Base-by-base conservation (phyloP, 2,888 invertebrate species). In the Spodoptera littoralis region DNA sequence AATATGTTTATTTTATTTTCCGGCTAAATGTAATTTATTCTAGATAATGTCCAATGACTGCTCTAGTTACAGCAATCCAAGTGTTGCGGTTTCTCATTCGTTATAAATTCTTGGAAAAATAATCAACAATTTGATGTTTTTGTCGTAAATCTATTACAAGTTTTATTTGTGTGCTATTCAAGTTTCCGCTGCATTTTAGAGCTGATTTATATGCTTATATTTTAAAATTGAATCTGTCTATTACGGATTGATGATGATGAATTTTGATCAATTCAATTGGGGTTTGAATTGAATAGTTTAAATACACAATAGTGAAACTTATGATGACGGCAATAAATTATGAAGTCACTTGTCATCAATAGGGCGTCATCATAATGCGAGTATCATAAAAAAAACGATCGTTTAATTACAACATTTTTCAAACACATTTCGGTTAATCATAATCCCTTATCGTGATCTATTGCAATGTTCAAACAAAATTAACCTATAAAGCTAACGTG, bases 11-110 rank as follows among this genome's bases (percentile, higher is more conserved):
- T 22, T 24, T 51, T 67, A 12, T 44, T n/a, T 51, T 41, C 18
- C 69, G 48, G 18, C 22, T 30, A 43, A 66, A 46, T 50, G 54
- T n/a, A 41, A 70, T 47, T 62, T 30, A 67, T 70, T 54, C 63
- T 63, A 47, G 13, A 54, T 47, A 22, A 22, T 60, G 61, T 69
- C 70, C 63, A 70, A 12, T 53, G 58, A 71, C 65, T 57, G 65
- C 13, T 50, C 53, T 44, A 57, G 46, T 53, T 50, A 53, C 24
- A 50, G 42, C 13, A 47, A 42, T 47, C 41, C 13, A 9, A 65
- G 30, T 54, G 41, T 46, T 49, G 52, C 48, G 48, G 36, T 49
- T 27, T 54, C 50, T 53, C 64, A 27, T 27, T 70, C 66, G 55
- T 53, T 43, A 65, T 43, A 1, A 53, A 44, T 54, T 71, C 57